Base-by-base conservation (phyloP, 2,113 vertebrate species). In the Apistogramma diplotaenia region DNA sequence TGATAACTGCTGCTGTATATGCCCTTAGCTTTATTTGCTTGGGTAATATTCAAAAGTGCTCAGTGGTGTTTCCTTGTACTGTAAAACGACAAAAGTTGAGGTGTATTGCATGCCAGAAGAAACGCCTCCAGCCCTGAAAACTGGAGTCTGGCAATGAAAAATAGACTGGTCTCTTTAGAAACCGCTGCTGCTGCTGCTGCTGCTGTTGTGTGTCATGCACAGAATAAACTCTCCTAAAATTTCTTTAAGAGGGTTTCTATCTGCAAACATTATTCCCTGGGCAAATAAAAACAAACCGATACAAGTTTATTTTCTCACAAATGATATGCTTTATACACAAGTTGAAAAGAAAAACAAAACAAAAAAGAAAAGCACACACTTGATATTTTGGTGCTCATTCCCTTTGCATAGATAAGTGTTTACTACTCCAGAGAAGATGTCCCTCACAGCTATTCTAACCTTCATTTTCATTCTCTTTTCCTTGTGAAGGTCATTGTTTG, bases 401-500 rank as follows among this genome's bases (percentile, higher is more conserved):
- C 55, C 59, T 18, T 23, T 43, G 10, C 40, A 35, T 9, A 59
- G 60, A 73, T 78, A 56, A 84, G 61, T 87, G 77, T 82, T 82
- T 78, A 75, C 74, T 23, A 46, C 46, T 78, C 33, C 67, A 62
- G 67, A 74, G 70, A 82, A 77, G 43, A 85, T 82, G 40, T 65
- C 78, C 65, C 58, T 73, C 78, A 70, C 65, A 76, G 84, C 56
- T 62, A 29, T 6, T 78, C 67, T 78, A 81, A 82, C 76, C 74
- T 89, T 85, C 46, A 79, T 86, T 90, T 79, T 81, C 37, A 73
- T 85, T 85, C 60, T 75, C n/a, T 85, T 91, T 85, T 89, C 67
- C 51, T 11, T 27, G 62, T 57, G 86, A 90, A 89, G 92, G 91
- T 91, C 90, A 90, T 58, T 81, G 90, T 91, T 92, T 89, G 80